These are phyloP conservation scores for Ailurus styani DNA, from an alignment of 2,113 vertebrate genomes.

Conservation along the genomic window DNA sequence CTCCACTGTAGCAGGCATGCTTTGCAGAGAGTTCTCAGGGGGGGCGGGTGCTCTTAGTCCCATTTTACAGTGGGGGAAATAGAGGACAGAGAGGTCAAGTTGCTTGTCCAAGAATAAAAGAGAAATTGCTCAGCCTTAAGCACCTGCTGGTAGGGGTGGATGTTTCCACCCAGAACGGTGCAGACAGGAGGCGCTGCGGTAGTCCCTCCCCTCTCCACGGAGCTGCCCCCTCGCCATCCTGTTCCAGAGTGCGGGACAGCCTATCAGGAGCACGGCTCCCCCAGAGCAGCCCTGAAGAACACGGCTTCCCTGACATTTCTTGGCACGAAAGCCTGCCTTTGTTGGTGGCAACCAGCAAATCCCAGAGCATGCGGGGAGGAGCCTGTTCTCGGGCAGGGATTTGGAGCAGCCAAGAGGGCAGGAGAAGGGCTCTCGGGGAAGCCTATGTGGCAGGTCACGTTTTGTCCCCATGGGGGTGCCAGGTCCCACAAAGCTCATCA, in stretches of 20 bases:
- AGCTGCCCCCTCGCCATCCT: neutral
- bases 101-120: neutral
- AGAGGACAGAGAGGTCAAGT: neutral
- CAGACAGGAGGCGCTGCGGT: no score
- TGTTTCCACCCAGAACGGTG: no score
- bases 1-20: accelerated
- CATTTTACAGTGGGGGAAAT: neutral
- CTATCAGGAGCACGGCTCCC: neutral
- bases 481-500: neutral
- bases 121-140: neutral
- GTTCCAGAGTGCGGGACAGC: accelerated
- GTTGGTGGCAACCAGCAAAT: neutral
- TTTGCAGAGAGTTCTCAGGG: neutral
- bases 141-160: no score
- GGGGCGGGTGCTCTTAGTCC: neutral
- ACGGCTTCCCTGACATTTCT: neutral
- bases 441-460: accelerated
- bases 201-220: no score
- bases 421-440: neutral
- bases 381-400: neutral
- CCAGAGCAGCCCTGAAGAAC: neutral
- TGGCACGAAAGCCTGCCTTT: neutral
- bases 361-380: accelerated
- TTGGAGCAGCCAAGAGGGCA: neutral
- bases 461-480: neutral